A percentile compares a stretch with the other conserved stretches of the same genome.
These are phyloP conservation scores for Odobenus rosmarus DNA, from an alignment of 2,113 vertebrate genomes.

Conservation along the genomic window DNA sequence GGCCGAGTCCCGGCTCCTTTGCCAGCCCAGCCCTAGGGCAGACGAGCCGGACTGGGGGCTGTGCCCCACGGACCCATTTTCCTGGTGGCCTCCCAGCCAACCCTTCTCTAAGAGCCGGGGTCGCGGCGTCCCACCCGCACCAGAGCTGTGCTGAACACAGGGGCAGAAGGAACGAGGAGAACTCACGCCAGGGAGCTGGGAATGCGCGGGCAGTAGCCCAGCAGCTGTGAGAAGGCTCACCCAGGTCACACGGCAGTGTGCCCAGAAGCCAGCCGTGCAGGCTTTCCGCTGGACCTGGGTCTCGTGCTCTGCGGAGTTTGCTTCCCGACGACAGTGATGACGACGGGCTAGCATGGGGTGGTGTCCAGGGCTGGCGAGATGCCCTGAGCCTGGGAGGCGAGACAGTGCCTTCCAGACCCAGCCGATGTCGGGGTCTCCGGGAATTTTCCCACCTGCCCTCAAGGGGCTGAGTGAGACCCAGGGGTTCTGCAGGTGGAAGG, in stretches of 20 bases:
- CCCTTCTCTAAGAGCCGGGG: background rate
- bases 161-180: background rate
- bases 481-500: background rate
- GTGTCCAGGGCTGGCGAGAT: background rate
- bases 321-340: too few relatives aligned
- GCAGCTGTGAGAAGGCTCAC: too few relatives aligned
- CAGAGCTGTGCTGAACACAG: background rate
- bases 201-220: too few relatives aligned
- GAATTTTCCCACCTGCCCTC: background rate
- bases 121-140: fast-evolving
- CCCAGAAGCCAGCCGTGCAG: fast-evolving
- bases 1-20: background rate
- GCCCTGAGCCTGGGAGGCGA: background rate
- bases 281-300: fast-evolving
- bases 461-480: background rate
- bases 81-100: background rate
- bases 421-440: background rate
- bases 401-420: background rate
- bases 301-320: background rate
- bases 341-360: fast-evolving
- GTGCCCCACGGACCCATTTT: fast-evolving
- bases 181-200: background rate
- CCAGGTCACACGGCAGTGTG: background rate
- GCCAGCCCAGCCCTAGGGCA: background rate
- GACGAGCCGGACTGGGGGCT: background rate